Evolutionary conservation across 2,113 vertebrate species (phyloP), one percentile per base, ranked within the genome.

Genomic region (human (Homo sapiens)): DNA sequence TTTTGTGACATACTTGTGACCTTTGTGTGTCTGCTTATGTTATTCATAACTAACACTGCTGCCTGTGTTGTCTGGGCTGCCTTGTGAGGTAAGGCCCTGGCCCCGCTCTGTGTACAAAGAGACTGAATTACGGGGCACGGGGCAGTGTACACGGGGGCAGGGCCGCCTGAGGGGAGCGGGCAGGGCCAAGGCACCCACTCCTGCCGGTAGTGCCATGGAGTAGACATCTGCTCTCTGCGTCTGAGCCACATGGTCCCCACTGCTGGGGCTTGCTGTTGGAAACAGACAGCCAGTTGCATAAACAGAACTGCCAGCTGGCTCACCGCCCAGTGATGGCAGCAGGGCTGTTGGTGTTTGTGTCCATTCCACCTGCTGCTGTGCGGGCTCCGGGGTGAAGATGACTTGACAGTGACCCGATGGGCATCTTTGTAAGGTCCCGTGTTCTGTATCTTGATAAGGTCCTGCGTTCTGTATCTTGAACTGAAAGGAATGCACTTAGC

Each of bases 271-370:
- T 14, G 35, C n/a, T 10, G 8, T 11, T 45, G 25, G 55, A 57
- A 23, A 32, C 5, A 6, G 4, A 6, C 8, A 4, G 43, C 40
- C 14, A 1, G 1, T 1, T 55, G 52, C 32, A 2, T 18, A 3
- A 40, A 48, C 52, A 1, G 20, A 27, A 25, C 8, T 0, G 45
- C 82, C 13, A 20, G 52, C 35, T 8, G 48, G 20, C 35, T 5
- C 5, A 0, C 0, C 1, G 40, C 27, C 7, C 0, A 0, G 2
- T 25, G 1, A 2, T 9, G 8, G 4, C 2, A 0, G 35, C 0
- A 0, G 25, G 30, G 84, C 32, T 5, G 48, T 0, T 1, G n/a
- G 68, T n/a, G 78, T 25, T 35, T 27, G 61, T 61, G n/a, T n/a
- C 57, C 0, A 25, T 17, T 8, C 72, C 2, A 14, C 27, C 12